Evolutionary conservation across 2,797 vertebrate genomes (phyloP).

Genomic region (Tangara arthus): DNA sequence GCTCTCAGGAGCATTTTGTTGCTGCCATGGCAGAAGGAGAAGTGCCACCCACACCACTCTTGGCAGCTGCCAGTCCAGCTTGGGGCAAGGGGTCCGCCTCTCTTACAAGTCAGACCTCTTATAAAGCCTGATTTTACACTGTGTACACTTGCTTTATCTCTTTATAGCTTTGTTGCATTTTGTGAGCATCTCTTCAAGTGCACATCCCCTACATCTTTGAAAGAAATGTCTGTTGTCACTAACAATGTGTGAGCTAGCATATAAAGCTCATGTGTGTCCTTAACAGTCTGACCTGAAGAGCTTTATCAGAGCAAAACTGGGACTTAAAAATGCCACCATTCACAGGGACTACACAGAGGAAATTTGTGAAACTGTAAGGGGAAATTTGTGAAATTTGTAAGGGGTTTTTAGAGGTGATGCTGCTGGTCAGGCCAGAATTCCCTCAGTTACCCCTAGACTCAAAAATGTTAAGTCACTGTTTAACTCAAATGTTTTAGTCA

Average conservation of each 20-base stretch:
- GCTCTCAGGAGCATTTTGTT: background rate
- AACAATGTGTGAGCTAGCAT: background rate
- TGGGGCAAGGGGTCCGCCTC: background rate
- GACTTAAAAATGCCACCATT: background rate
- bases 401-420: background rate
- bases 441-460: background rate
- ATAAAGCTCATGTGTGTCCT: background rate
- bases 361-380: background rate
- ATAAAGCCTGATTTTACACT: background rate
- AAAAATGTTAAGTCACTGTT: background rate
- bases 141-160: background rate
- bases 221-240: background rate
- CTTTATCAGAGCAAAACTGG: background rate
- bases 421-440: background rate
- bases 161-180: background rate
- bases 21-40: background rate
- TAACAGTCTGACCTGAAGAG: background rate
- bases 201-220: fast-evolving
- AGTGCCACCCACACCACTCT: background rate
- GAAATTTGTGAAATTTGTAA: background rate
- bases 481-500: background rate
- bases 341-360: background rate
- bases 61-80: background rate
- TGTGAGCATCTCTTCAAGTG: background rate
- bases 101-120: background rate